Base-by-base conservation (phyloP, 1,140 invertebrate species). In the Phenacoccus solenopsis region DNA sequence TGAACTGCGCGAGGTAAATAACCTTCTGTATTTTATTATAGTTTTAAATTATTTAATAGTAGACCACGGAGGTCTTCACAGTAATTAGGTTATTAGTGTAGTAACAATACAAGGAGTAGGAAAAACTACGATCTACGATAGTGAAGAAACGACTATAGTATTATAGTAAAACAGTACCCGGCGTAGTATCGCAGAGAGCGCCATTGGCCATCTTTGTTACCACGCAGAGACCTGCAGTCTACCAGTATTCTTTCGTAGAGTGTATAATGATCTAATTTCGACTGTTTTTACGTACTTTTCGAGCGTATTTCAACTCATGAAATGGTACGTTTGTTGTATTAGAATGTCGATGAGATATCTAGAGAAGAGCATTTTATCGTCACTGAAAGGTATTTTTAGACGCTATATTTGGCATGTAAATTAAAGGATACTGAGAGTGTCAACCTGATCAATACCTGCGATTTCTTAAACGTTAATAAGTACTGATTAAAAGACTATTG, bases 31-130 rank as follows among this genome's bases (percentile, higher is more conserved):
- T 49, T 49, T 49, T 49, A 49, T 49, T 49, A 49, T 49, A n/a
- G 38, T 49, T 49, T 49, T 49, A 49, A 49, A 49, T 49, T 49
- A 49, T 49, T 49, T 49, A 49, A 49, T 49, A 49, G 38, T 49
- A 49, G 38, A 49, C 38, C 38, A 49, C 38, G 38, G 38, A 49
- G 38, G 38, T 49, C 38, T 49, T 49, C 38, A 49, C 38, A 49
- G 38, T 49, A 49, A 49, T 49, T 49, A 49, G 38, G 38, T 49
- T 49, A 49, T 49, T 49, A n/a, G 38, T 49, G 38, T 49, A 49
- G 38, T 49, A 49, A 49, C 38, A 49, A 49, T 49, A 49, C 38
- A 49, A 16, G 16, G 38, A 49, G 38, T 16, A 49, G 38, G 38
- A 49, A 49, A 49, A 49, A 49, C 38, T 49, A 49, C 38, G 38